A percentile compares a stretch with the other conserved stretches of the same genome.
Conservation (phyloP, 2,888 invertebrate genomes). For the Iphiclides podalirius region DNA sequence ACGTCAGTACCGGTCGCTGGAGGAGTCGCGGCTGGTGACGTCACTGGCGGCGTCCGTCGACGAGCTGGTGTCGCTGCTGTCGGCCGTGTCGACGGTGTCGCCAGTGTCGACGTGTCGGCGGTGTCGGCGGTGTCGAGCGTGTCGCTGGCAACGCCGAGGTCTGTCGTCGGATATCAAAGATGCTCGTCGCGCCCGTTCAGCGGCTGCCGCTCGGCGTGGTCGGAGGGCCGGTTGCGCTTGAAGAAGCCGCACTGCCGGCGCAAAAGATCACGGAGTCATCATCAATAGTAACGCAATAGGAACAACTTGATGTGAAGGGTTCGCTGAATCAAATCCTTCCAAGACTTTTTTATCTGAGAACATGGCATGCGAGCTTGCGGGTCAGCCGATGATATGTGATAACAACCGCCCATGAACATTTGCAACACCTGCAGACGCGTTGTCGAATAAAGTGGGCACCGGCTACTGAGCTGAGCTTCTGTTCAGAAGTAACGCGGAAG, state of each 20-base stretch:
- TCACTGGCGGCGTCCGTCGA: constrained; percentile 71
- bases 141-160: constrained; percentile 51
- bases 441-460: too few species aligned
- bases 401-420: too few species aligned
- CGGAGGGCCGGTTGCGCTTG: constrained; percentile 91
- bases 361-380: too few species aligned
- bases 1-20: constrained; percentile 67
- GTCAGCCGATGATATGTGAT: too few species aligned
- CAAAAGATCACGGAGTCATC: neutral
- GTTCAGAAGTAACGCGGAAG: too few species aligned
- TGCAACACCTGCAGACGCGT: too few species aligned
- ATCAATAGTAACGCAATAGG: too few species aligned
- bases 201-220: constrained; percentile 91
- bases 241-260: constrained; percentile 92
- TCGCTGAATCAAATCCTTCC: too few species aligned
- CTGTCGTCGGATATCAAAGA: constrained; percentile 79
- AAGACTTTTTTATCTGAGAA: too few species aligned
- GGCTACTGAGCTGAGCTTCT: too few species aligned
- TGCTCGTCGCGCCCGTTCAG: constrained; percentile 90
- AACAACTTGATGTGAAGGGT: too few species aligned
- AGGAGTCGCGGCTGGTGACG: constrained; percentile 69
- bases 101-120: constrained; percentile 36
- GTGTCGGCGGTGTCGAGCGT: constrained; percentile 42
- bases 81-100: constrained; percentile 38
- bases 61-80: constrained; percentile 41